A percentile compares a stretch with the other conserved stretches of the same genome.
Evolutionary conservation across 2,888 invertebrate species (phyloP).

Genomic region (Cinara cedri): DNA sequence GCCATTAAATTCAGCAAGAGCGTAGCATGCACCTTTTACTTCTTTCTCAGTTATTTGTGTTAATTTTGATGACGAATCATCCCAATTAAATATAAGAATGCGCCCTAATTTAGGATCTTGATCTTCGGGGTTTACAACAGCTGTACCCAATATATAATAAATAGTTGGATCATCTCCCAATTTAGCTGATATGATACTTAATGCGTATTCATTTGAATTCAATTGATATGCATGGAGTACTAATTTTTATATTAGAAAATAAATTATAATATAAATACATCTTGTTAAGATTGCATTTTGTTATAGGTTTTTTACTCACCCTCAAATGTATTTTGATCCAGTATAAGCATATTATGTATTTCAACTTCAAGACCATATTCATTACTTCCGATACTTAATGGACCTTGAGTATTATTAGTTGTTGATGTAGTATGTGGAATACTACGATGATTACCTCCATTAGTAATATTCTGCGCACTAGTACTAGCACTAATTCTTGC

Average conservation of each 20-base stretch:
- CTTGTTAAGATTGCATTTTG: not conserved
- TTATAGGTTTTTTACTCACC: conserved; percentile 62
- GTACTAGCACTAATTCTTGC: conserved; percentile 79
- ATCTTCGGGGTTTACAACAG: conserved; percentile 92
- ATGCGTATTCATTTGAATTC: conserved; percentile 86
- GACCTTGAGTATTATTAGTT: conserved; percentile 24
- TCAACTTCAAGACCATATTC: conserved; percentile 81
- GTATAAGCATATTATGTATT: conserved; percentile 84
- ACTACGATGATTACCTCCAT: conserved; percentile 19
- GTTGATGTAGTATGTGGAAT: not conserved
- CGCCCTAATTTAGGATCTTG: conserved; percentile 93
- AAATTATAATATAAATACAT: conserved; percentile 10
- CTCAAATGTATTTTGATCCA: conserved; percentile 97
- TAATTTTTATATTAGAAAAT: conserved; percentile 61
- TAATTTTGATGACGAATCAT: conserved; percentile 76
- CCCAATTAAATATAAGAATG: conserved; percentile 87
- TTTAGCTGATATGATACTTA: conserved; percentile 87
- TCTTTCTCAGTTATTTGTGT: conserved; percentile 92
- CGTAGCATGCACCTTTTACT: conserved; percentile 93
- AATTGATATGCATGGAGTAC: conserved; percentile 94
- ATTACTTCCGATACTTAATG: conserved; percentile 34
- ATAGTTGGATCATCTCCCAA: conserved; percentile 89
- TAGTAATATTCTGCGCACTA: conserved; percentile 71
- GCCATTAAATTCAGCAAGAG: conserved; percentile 91
- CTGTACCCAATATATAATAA: conserved; percentile 95